Evolutionary conservation across 2,888 invertebrate genomes (phyloP), one percentile per base, ranked within the genome.

Genomic region (Drosophila kanekoi): DNA sequence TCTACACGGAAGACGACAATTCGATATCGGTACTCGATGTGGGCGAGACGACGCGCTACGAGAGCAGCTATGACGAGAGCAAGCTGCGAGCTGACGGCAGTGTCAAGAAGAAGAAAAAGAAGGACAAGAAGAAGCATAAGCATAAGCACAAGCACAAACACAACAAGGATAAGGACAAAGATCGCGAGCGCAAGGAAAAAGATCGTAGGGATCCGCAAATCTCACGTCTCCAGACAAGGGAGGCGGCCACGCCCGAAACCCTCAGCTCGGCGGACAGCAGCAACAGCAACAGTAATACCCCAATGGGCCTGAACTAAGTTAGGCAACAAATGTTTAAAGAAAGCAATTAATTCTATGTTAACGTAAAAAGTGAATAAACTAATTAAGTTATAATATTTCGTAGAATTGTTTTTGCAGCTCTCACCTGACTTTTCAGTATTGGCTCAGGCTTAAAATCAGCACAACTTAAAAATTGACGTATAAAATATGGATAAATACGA

Each of bases 111-210:
- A 96, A 96, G 91, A 96, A 96, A 84, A 95, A 96, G 48, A 96
- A 96, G 92, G 95, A 95, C 92, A 96, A 96, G 90, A 96, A 96
- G 84, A 95, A 96, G 43, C 96, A 96, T 82, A 96, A 96, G 82
- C 95, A 96, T 37, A 96, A 96, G 84, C 95, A 96, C 86, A 96
- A 96, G 88, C 95, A 97, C 92, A 98, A 98, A 91, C 97, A 98
- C 91, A 96, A 94, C 53, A 94, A 95, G 88, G 80, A 89, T 1
- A 90, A 87, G 65, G 94, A 95, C 28, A 74, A 74, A 11, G 75
- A 76, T 11, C 58, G 93, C 40, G 93, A 93, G 11, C 93, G 93
- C 57, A 92, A 92, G 23, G 92, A 92, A 58, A 93, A 93, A 60
- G 94, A 94, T 11, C 93, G 93, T 43, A 92, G 92, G 33, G 92